Base-by-base conservation (phyloP, 2,888 invertebrate genomes). In the Scaptomyza tumidula region DNA sequence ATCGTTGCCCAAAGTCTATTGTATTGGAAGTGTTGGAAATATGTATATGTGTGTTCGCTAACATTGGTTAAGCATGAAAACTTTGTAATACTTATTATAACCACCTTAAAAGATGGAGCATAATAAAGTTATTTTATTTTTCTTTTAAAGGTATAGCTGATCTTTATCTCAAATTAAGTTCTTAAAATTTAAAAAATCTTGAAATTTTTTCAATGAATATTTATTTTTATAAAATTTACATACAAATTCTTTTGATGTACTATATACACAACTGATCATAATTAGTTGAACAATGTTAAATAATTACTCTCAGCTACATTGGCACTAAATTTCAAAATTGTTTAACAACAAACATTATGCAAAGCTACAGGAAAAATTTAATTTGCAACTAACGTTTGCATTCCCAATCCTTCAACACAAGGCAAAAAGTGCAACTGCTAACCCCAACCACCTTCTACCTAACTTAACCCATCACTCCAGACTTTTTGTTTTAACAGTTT, bases 401-500 rank as follows among this genome's bases (percentile, higher is more conserved):
- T 2, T 37, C n/a, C 6, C 13, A 3, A 35, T n/a, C 6, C n/a
- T 13, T 35, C 13, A 5, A 13, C 33, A 33, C 10, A 27, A 35
- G 13, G 35, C 37, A 37, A 37, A 37, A 37, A 37, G 6, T 50
- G 33, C 52, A 59, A 31, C 13, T 71, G 37, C 59, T 58, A 43
- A 68, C 45, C 69, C 61, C 55, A 66, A 31, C 52, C 16, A 44
- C 45, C 39, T 16, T 19, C 33, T 13, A 10, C 31, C 39, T 44
- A 19, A 49, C 7, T 7, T 27, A 31, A 31, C 9, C 37, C 31
- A n/a, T 14, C n/a, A 33, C 33, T n/a, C 16, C 3, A 31, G 1
- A 16, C 6, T 3, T 16, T 14, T 58, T 39, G 31, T 60, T 14
- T 50, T 6, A 19, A 24, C 33, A 49, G 64, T 81, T 69, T 69